phyloP scores from a whole-genome alignment of 2,797 vertebrate genomes.

The Silurus aristotelis region DNA sequence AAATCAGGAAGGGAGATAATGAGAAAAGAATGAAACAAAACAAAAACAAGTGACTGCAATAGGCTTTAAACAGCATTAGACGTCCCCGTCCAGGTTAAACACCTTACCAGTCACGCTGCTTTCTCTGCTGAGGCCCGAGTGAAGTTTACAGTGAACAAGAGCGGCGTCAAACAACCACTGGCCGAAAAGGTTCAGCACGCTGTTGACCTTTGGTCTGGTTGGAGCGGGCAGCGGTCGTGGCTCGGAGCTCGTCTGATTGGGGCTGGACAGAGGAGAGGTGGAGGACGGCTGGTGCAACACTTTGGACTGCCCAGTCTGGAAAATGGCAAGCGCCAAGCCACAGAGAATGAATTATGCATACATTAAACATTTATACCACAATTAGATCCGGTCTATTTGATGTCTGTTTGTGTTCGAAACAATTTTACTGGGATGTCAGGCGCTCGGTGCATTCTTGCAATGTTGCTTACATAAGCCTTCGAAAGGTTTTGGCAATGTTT shows the following conservation, averaged over 20 bases:
- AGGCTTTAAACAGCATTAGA: slow-evolving; percentile 22
- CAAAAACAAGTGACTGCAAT: slow-evolving; percentile 28
- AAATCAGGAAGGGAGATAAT: slow-evolving; percentile 56
- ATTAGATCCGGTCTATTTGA: too few species aligned
- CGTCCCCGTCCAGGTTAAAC: neutral
- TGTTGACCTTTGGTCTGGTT: slow-evolving; percentile 89
- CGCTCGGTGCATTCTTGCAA: too few species aligned
- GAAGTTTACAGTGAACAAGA: slow-evolving; percentile 85
- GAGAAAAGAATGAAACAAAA: slow-evolving; percentile 21
- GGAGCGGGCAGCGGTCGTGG: slow-evolving; percentile 84
- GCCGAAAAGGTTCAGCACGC: slow-evolving; percentile 91
- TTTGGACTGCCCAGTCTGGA: slow-evolving; percentile 79
- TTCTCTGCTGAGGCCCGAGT: slow-evolving; percentile 84
- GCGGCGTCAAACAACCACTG: slow-evolving; percentile 92
- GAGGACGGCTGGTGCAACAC: slow-evolving; percentile 80
- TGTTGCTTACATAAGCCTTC: neutral
- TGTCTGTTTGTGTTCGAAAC: neutral
- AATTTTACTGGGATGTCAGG: too few species aligned
- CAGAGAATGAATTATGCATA: neutral
- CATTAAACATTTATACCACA: neutral
- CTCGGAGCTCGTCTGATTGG: slow-evolving; percentile 87
- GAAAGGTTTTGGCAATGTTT: neutral
- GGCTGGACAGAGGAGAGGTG: slow-evolving; percentile 83
- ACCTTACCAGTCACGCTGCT: slow-evolving; percentile 89
- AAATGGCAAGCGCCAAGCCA: slow-evolving; percentile 42